Evolutionary conservation across 2,113 vertebrate species (phyloP), one percentile per base, ranked within the genome.

Genomic region (Chaetodon auriga): DNA sequence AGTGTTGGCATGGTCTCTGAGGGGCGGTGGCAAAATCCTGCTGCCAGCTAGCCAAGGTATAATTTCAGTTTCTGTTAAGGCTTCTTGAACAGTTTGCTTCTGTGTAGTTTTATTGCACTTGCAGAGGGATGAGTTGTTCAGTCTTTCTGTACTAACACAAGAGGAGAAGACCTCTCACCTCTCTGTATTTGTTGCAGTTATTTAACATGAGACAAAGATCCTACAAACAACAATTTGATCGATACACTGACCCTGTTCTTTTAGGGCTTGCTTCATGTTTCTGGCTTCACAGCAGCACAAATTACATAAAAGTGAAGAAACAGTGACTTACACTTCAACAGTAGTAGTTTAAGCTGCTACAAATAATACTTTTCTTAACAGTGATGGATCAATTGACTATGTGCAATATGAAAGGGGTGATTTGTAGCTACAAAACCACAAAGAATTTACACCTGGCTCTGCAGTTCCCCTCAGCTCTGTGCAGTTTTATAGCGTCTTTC

Each of bases 1-100:
- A 74, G 72, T 1, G 61, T 55, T 30, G 57, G 45, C 6, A 57
- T 64, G 62, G 64, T 30, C 68, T 53, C 45, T 43, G 60, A 77
- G 49, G 71, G 19, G 19, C n/a, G 30, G 63, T 58, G 72, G 66
- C 79, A 80, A 58, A 48, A 46, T 63, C 66, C 30, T 21, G 10
- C 61, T 16, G 43, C 54, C 61, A 72, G 49, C 61, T 36, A 60
- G 60, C 43, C 7, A 65, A 70, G 43, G 46, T 69, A 6, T 72
- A 16, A 75, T 60, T 61, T 51, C 6, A 45, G 18, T 69, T 79
- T 70, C 36, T 53, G 30, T 65, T 18, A 53, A 69, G 43, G 25
- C 38, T 54, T 8, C 38, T 25, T 48, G 21, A 62, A 35, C 35
- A n/a, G 7, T 66, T 76, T 30, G 30, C 21, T 48, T 66, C 11